Base-by-base conservation (phyloP, 2,888 invertebrate species). In the Scaptomyza tumidula region DNA sequence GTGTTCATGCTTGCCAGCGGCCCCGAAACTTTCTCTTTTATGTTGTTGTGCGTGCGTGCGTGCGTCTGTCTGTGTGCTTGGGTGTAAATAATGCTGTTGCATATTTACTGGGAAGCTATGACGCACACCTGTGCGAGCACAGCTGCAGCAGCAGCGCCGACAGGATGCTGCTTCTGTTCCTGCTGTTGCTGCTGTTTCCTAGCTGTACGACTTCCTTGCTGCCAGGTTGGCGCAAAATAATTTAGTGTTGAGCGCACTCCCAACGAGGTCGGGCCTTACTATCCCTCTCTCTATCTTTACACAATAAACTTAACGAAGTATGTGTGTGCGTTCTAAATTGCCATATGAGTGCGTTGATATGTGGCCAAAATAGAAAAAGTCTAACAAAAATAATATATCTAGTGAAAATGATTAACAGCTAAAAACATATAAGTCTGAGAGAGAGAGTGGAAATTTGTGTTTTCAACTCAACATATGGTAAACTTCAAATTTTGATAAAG, bases 41-140 rank as follows among this genome's bases (percentile, higher is more conserved):
- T 52, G 29, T 43, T 39, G 16, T 39, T 33, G 13, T 41, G 3
- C 44, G 27, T 45, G n/a, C 24, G n/a, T 33, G 37, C 57, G 52
- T 35, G 6, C 43, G 45, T 24, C 24, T 24, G 24, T 24, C 1
- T 37, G 29, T 35, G 37, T 48, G 29, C 0, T 7, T 48, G 41
- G 57, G 49, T 59, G 65, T 61, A 10, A 52, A 60, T 67, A 72
- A 74, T 86, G 69, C 78, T 78, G 84, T 85, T 85, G 85, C 85
- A 87, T 89, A 89, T 81, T 78, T 85, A 75, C 61, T 68, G 88
- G 82, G 68, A 67, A 69, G 60, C 67, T 56, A 60, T 59, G 59
- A 69, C 58, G 72, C 61, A 71, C 79, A 79, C 83, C 83, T 82
- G 79, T 75, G 64, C 57, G 70, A 63, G 46, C 59, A 52, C 60